These are phyloP conservation scores for Meleagris gallopavo DNA, from an alignment of 2,113 vertebrate genomes.

Conservation along the genomic window DNA sequence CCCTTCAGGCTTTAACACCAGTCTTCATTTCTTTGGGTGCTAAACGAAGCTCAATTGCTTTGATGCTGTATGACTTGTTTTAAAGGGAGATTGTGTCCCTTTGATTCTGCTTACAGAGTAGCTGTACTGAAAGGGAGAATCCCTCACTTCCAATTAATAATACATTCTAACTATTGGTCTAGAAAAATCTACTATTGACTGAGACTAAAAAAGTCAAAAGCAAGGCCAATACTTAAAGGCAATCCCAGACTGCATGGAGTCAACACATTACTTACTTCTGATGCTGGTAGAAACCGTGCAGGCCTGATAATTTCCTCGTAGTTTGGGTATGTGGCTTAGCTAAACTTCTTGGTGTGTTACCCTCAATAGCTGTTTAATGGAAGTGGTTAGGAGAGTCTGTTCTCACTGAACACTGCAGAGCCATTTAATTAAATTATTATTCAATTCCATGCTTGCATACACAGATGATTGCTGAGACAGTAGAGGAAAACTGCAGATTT, in stretches of 20 bases:
- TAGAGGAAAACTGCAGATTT: not conserved
- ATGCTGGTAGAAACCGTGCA: not conserved
- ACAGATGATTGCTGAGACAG: not conserved
- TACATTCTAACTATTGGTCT: not conserved
- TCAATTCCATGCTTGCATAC: not conserved
- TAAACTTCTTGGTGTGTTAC: not conserved
- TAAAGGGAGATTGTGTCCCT: not conserved
- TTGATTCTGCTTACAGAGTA: not conserved
- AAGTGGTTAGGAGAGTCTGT: not conserved
- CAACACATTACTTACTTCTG: not conserved
- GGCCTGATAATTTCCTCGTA: not conserved
- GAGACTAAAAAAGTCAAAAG: not conserved
- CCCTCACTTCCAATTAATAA: not conserved
- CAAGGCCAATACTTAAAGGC: not conserved
- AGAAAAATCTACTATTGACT: not conserved
- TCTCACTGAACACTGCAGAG: not conserved
- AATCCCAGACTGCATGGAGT: rapidly evolving
- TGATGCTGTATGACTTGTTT: not conserved
- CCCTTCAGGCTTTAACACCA: not conserved
- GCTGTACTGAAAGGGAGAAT: not conserved
- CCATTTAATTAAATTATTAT: not conserved
- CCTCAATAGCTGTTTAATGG: not conserved
- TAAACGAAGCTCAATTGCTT: not conserved
- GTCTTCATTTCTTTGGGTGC: not conserved
- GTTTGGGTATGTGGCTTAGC: not conserved